These are phyloP conservation scores for Hymenopus coronatus DNA, from an alignment of 2,888 invertebrate genomes.

Conservation along the genomic window DNA sequence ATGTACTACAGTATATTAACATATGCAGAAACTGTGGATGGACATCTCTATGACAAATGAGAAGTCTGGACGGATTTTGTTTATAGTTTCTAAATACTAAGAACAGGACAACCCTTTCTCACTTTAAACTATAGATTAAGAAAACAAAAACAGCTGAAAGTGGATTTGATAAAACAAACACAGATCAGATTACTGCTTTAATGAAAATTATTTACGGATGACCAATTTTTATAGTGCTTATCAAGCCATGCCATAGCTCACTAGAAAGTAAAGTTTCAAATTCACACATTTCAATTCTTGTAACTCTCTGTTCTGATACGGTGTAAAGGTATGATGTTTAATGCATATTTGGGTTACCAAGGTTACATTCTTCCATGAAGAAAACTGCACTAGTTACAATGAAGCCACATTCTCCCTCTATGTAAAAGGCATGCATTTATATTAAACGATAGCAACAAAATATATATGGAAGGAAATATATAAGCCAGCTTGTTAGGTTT, in stretches of 20 bases:
- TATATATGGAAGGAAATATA: background rate
- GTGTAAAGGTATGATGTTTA: background rate
- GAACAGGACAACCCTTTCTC: background rate
- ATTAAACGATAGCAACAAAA: background rate
- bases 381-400: background rate
- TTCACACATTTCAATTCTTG: background rate
- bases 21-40: background rate
- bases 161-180: slow-evolving; percentile 12
- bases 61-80: slow-evolving; percentile 10
- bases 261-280: background rate
- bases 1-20: background rate
- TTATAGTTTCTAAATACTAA: background rate
- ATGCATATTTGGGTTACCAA: background rate
- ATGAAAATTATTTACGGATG: background rate
- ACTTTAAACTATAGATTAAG: background rate
- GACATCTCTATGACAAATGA: background rate
- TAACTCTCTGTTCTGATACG: background rate
- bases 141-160: background rate
- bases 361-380: background rate
- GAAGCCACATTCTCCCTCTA: slow-evolving; percentile 2
- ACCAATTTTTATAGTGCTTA: background rate
- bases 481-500: background rate
- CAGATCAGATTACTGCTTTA: slow-evolving; percentile 9
- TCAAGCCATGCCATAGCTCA: background rate
- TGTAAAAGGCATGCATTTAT: background rate